Base-by-base conservation (phyloP, 2,888 invertebrate genomes). In the Melinopterus prodromus region DNA sequence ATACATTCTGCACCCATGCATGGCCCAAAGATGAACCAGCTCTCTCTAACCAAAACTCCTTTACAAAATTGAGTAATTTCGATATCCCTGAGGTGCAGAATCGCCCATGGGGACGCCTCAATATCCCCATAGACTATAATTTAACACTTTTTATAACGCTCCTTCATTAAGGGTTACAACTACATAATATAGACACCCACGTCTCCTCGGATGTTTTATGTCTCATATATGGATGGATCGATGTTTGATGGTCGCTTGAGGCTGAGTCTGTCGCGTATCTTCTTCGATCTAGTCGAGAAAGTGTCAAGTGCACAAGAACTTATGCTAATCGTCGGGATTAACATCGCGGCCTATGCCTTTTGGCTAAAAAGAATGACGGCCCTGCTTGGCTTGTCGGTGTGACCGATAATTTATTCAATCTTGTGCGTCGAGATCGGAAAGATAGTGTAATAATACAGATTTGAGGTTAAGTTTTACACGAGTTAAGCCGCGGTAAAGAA, bases 281-380 rank as follows among this genome's bases (percentile, higher is more conserved):
- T 69, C 76, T 38, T 80, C 77, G 70, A 80, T 80, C 80, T 80
- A 26, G 26, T 36, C 69, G 71, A 74, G 36, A 75, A 80, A 78
- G 78, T 80, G 80, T 80, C 80, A 80, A 80, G 80, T 53, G 7
- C 53, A 53, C 12, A 53, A 53, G 53, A 53, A 53, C 2, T 53
- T 53, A 53, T 53, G 53, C 53, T 53, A 53, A 53, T 53, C 53
- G 53, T 9, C 53, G 53, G 53, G 53, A 53, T 53, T 53, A 53
- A 53, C 53, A 53, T 53, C 53, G 26, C 53, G 26, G 12, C 53
- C 53, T 12, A 53, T 53, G 53, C 53, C 53, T 53, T 53, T 53
- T 53, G 53, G 53, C 53, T 53, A 53, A 53, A 53, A 53, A 53
- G 53, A 26, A 53, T 53, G 53, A 53, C 12, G 53, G 9, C 53